These are phyloP conservation scores for Caradrina clavipalpis DNA, from an alignment of 2,888 invertebrate species.

Conservation along the genomic window DNA sequence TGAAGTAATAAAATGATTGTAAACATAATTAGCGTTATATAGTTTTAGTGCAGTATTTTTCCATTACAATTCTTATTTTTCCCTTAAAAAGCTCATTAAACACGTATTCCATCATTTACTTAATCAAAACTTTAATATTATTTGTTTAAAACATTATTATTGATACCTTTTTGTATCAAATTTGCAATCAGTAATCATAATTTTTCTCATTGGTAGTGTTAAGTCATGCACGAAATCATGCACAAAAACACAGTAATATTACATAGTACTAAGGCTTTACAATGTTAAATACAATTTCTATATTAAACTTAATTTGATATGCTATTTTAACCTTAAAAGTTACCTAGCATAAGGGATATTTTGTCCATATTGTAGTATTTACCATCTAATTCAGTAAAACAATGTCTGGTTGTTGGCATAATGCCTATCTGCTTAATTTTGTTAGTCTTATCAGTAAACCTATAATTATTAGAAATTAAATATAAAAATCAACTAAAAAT, in stretches of 20 bases:
- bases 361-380: background rate
- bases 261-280: background rate
- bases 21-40: conserved; percentile 54
- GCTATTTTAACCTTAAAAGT: conserved; percentile 32
- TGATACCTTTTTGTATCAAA: background rate
- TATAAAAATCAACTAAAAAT: conserved; percentile 7
- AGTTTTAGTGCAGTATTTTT: conserved; percentile 43
- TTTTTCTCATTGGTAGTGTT: conserved; percentile 9
- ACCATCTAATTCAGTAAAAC: background rate
- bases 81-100: background rate
- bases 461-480: conserved; percentile 21
- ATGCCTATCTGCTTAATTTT: conserved; percentile 36
- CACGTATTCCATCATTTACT: background rate
- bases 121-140: background rate
- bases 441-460: conserved; percentile 32
- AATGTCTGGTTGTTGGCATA: conserved; percentile 21
- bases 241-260: conserved; percentile 6
- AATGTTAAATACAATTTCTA: background rate
- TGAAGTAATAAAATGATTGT: conserved; percentile 40
- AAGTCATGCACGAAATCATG: conserved; percentile 34
- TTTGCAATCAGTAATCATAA: background rate
- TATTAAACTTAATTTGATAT: background rate
- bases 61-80: conserved; percentile 30
- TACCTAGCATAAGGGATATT: background rate
- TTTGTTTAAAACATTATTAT: background rate